Conservation (phyloP, 1,140 invertebrate genomes). For the Eupeodes corollae region DNA sequence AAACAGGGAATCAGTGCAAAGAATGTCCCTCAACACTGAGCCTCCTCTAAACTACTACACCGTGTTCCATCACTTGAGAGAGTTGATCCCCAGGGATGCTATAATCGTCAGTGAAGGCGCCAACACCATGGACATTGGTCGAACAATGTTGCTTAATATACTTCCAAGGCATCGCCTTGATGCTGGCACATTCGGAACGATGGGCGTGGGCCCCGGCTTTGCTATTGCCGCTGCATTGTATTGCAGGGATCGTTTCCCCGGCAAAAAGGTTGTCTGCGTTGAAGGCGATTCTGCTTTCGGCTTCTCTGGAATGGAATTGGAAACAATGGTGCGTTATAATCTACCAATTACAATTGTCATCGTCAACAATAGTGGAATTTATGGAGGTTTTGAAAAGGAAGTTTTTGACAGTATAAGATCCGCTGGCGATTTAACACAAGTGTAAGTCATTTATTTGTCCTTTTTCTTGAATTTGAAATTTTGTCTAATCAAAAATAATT, state of each 20-base stretch:
- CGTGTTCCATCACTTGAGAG: constrained; percentile 71
- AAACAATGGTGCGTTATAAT: constrained; percentile 90
- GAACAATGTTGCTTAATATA: constrained; percentile 73
- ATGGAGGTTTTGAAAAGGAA: constrained; percentile 70
- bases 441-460: constrained; percentile 39
- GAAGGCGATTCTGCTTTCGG: constrained; percentile 96
- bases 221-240: constrained; percentile 85
- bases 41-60: constrained; percentile 87
- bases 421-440: constrained; percentile 49
- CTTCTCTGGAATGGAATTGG: constrained; percentile 95
- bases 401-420: constrained; percentile 57
- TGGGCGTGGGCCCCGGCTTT: constrained; percentile 92
- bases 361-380: constrained; percentile 94
- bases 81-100: constrained; percentile 62
- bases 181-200: constrained; percentile 91
- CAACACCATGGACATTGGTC: constrained; percentile 96
- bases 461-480: neutral
- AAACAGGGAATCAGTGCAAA: constrained; percentile 47
- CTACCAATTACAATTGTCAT: constrained; percentile 84
- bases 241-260: constrained; percentile 67
- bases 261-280: constrained; percentile 73
- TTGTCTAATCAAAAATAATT: constrained; percentile 6
- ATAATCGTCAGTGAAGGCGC: constrained; percentile 96
- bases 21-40: constrained; percentile 46
- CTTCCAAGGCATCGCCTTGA: constrained; percentile 75